Percentiles rank a stretch among this genome's conserved stretches.
These are phyloP conservation scores for Anableps anableps DNA, from an alignment of 2,797 vertebrate genomes.

Conservation along the genomic window DNA sequence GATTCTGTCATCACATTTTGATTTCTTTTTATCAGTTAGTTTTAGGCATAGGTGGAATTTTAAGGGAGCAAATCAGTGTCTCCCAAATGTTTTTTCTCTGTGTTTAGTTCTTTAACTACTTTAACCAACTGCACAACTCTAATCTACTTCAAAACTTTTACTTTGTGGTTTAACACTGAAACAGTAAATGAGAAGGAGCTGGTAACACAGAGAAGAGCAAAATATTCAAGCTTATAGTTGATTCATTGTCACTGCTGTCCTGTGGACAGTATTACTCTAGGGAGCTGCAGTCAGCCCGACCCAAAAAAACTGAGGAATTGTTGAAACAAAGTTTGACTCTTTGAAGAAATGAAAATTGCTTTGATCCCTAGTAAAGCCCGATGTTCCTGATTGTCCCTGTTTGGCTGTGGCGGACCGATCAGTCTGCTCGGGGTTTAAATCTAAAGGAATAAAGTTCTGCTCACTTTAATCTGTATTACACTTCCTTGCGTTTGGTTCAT, in stretches of 20 bases:
- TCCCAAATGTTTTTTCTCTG: background rate
- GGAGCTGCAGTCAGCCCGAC: background rate
- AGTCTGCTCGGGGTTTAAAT: background rate
- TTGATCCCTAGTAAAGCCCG: background rate
- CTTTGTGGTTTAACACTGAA: background rate
- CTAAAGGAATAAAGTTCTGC: background rate
- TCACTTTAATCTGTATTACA: background rate
- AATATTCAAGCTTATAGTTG: background rate
- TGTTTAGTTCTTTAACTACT: background rate
- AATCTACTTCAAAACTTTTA: background rate
- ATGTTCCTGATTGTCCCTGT: background rate
- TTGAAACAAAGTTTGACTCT: background rate
- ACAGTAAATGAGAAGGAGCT: background rate
- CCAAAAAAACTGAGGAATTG: background rate
- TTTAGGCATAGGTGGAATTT: background rate
- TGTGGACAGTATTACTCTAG: background rate
- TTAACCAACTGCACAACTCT: background rate
- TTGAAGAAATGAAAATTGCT: background rate
- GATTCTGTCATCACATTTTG: background rate
- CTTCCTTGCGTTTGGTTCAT: background rate
- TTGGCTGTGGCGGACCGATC: background rate
- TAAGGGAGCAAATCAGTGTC: background rate
- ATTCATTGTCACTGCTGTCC: background rate
- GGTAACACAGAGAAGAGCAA: background rate
- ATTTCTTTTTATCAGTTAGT: background rate